Percentiles rank a stretch among this genome's conserved stretches.
Conservation (phyloP, 2,797 vertebrate genomes). For the Poecilia gillii region DNA sequence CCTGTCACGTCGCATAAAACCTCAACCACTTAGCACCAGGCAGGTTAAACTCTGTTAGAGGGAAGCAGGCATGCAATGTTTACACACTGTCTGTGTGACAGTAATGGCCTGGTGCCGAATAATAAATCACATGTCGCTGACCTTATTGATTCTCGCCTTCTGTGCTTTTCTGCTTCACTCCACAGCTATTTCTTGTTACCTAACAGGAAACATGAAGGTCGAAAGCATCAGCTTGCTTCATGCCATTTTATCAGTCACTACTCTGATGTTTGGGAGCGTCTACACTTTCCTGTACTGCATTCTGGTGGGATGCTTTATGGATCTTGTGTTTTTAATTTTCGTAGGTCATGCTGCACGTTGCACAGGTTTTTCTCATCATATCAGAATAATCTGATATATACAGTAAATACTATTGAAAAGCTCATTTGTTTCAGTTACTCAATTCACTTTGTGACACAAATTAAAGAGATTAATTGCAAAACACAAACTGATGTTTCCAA, state of each 20-base stretch:
- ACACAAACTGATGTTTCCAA: not conserved
- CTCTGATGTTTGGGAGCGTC: slow-evolving; percentile 7
- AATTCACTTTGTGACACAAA: not conserved
- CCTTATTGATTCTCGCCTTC: slow-evolving; percentile 62
- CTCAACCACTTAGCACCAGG: slow-evolving; percentile 36
- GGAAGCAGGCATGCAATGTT: slow-evolving; percentile 49
- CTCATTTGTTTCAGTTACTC: not conserved
- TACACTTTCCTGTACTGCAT: accelerated
- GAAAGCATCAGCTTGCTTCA: slow-evolving; percentile 34
- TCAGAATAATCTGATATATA: not conserved
- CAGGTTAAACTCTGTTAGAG: slow-evolving; percentile 35
- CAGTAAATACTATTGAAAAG: not conserved
- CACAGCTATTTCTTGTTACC: slow-evolving; percentile 49
- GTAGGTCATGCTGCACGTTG: not conserved
- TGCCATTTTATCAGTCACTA: slow-evolving; percentile 28
- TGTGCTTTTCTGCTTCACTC: slow-evolving; percentile 31
- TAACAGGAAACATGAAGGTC: slow-evolving; percentile 44
- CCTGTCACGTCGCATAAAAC: slow-evolving; percentile 28
- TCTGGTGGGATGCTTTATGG: not conserved
- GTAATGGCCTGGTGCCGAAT: slow-evolving; percentile 59
- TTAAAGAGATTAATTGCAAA: not conserved
- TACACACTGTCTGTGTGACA: slow-evolving; percentile 56
- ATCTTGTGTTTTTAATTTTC: not conserved
- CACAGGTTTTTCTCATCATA: not conserved
- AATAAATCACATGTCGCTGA: slow-evolving; percentile 71